Conservation (phyloP, 2,113 vertebrate genomes). For the Empidonax alnorum region DNA sequence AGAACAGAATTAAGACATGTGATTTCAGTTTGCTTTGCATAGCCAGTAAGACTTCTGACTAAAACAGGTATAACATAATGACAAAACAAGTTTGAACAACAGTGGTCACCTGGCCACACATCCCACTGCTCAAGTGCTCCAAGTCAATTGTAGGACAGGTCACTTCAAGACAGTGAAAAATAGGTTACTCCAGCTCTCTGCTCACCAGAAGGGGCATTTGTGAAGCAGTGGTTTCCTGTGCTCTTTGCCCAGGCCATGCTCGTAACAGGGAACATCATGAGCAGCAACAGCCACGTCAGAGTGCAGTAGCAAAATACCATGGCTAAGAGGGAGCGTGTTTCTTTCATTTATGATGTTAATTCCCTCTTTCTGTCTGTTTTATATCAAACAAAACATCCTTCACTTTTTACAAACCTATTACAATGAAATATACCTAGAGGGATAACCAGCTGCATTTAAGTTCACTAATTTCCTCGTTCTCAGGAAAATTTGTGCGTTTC, state of each 20-base stretch:
- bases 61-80: not conserved
- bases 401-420: not conserved
- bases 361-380: not conserved
- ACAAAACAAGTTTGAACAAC: not conserved
- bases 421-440: not conserved
- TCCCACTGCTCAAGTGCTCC: not conserved
- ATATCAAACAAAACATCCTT: conserved; percentile 15
- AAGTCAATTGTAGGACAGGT: not conserved
- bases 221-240: not conserved
- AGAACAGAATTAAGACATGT: not conserved
- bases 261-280: not conserved
- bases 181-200: not conserved
- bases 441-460: conserved; percentile 19
- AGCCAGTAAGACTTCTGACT: conserved; percentile 1
- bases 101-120: not conserved
- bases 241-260: not conserved
- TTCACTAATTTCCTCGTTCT: conserved; percentile 4
- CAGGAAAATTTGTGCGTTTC: not conserved
- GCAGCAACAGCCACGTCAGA: not conserved
- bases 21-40: not conserved
- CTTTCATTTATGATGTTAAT: not conserved
- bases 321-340: not conserved
- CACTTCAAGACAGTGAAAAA: not conserved
- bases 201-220: not conserved
- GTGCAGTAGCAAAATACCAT: not conserved